A percentile compares a stretch with the other conserved stretches of the same genome.
These are phyloP conservation scores for Altica lythri DNA, from an alignment of 2,888 invertebrate species.

Conservation along the genomic window DNA sequence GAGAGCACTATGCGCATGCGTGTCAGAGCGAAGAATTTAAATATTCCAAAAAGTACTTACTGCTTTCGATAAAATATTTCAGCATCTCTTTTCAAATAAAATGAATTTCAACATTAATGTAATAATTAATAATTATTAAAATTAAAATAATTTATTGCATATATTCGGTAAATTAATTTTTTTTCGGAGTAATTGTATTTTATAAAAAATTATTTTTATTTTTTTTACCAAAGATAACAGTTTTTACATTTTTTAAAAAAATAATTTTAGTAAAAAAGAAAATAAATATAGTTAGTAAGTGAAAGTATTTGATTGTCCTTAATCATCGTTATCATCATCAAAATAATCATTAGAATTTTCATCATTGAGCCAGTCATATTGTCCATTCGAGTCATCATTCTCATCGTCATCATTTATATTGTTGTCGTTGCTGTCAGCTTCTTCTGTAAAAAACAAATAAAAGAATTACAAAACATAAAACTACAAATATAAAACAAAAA, in stretches of 20 bases:
- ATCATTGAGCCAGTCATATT: conserved; percentile 18
- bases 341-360: background rate
- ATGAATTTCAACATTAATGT: too few relatives aligned
- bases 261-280: too few relatives aligned
- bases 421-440: conserved; percentile 8
- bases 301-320: background rate
- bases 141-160: background rate
- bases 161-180: background rate
- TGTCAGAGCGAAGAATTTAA: background rate
- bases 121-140: background rate
- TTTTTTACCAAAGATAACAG: background rate
- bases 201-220: background rate
- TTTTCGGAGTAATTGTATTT: background rate
- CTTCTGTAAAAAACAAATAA: conserved; percentile 21
- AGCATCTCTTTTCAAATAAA: too few relatives aligned
- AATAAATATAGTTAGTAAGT: too few relatives aligned
- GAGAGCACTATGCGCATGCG: background rate
- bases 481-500: conserved; percentile 1
- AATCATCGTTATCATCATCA: conserved; percentile 13
- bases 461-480: conserved; percentile 5
- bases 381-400: conserved; percentile 3
- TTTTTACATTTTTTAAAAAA: too few relatives aligned
- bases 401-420: conserved; percentile 1
- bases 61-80: too few relatives aligned
- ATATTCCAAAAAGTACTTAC: background rate